phyloP scores from a whole-genome alignment of 1,140 invertebrate species.

The Steinernema khuongi region DNA sequence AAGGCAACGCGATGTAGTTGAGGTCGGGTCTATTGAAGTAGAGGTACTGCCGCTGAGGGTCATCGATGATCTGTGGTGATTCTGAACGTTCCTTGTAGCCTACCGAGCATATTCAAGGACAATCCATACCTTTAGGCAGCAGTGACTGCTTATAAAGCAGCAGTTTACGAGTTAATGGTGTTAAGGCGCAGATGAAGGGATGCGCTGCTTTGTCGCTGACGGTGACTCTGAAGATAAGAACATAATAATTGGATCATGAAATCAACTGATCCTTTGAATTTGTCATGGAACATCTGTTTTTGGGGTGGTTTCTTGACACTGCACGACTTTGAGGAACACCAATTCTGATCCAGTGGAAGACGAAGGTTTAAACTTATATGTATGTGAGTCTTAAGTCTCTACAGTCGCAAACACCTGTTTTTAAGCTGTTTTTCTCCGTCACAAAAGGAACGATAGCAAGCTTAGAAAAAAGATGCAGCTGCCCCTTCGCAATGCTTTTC shows the following conservation, averaged over 20 bases:
- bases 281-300: too few relatives aligned
- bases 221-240: not conserved
- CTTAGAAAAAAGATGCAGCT: too few relatives aligned
- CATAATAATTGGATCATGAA: not conserved
- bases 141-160: conserved; percentile 2
- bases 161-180: not conserved
- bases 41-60: not conserved
- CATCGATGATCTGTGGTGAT: not conserved
- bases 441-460: too few relatives aligned
- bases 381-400: too few relatives aligned
- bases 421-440: too few relatives aligned
- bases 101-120: not conserved
- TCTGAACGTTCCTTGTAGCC: not conserved
- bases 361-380: too few relatives aligned
- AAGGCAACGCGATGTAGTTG: conserved; percentile 15
- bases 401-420: too few relatives aligned
- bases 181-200: not conserved
- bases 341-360: too few relatives aligned
- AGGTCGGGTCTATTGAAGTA: conserved; percentile 2
- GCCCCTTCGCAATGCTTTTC: too few relatives aligned
- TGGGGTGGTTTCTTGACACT: too few relatives aligned
- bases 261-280: too few relatives aligned
- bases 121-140: not conserved
- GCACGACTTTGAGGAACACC: too few relatives aligned
- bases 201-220: not conserved